These are phyloP conservation scores for Cathartes aura DNA, from an alignment of 2,113 vertebrate genomes.

Conservation along the genomic window DNA sequence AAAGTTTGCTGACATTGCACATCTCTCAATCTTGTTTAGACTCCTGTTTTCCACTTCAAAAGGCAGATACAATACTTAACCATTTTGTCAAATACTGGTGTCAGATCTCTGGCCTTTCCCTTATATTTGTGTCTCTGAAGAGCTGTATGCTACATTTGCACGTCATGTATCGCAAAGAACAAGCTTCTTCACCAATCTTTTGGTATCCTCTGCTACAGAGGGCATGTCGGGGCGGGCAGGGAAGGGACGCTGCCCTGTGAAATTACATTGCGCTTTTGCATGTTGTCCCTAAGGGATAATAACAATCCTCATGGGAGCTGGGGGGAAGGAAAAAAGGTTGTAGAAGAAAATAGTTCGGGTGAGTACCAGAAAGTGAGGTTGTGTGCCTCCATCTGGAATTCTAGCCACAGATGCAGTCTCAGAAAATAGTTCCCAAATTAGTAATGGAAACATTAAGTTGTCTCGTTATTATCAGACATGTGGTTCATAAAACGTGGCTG, in stretches of 20 bases:
- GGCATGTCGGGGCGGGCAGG: neutral
- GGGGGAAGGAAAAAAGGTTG: neutral
- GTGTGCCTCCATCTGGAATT: neutral
- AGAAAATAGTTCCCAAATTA: slow-evolving; percentile 35
- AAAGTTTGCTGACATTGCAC: neutral
- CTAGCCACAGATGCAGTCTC: neutral
- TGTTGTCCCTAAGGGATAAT: neutral
- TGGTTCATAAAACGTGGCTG: neutral
- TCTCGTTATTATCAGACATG: neutral
- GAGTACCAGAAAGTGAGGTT: neutral
- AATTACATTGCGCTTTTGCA: neutral
- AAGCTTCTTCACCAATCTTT: neutral
- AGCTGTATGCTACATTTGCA: neutral
- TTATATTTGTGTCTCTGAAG: neutral
- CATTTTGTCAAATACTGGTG: neutral
- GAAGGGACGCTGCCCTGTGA: neutral
- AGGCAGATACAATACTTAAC: neutral
- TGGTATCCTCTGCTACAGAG: neutral
- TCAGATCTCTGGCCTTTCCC: neutral
- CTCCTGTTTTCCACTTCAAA: neutral
- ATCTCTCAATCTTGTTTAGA: neutral
- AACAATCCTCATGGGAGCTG: neutral
- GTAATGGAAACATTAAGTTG: slow-evolving; percentile 39
- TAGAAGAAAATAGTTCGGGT: neutral
- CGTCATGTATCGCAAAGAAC: accelerated